Percentiles rank a stretch among this genome's conserved stretches.
These are phyloP conservation scores for Creontiades dilutus DNA, from an alignment of 2,888 invertebrate species.

Conservation along the genomic window DNA sequence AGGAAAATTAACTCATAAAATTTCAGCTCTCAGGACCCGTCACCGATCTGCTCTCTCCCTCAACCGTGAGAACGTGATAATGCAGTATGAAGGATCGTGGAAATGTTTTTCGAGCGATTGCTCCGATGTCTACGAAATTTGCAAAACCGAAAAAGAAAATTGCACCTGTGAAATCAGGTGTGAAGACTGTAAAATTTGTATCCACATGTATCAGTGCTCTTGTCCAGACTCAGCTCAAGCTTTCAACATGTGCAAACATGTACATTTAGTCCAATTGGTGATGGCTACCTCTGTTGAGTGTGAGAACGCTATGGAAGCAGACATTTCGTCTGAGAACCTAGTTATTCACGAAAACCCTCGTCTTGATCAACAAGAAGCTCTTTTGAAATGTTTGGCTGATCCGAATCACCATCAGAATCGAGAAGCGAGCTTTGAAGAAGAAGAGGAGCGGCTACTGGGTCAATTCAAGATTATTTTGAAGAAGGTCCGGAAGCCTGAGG, in stretches of 20 bases:
- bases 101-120: no score
- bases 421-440: background rate
- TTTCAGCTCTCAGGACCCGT: no score
- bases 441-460: background rate
- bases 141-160: no score
- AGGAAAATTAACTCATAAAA: no score
- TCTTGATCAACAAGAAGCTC: background rate
- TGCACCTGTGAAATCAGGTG: no score
- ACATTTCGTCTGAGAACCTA: background rate
- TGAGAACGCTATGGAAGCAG: background rate
- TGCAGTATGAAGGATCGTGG: no score
- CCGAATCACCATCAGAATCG: slow-evolving; percentile 6
- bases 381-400: background rate
- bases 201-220: background rate
- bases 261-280: background rate
- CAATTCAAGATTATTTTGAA: slow-evolving; percentile 2
- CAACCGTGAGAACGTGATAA: no score
- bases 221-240: background rate
- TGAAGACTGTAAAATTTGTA: background rate
- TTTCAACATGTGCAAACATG: background rate
- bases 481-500: background rate
- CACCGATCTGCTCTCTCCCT: no score
- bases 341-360: slow-evolving; percentile 1
- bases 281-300: background rate
- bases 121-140: no score